A percentile compares a stretch with the other conserved stretches of the same genome.
phyloP scores from a whole-genome alignment of 30 jellyfish, hydroid and myxozoan genomes.

The Sanderia malayensis region DNA sequence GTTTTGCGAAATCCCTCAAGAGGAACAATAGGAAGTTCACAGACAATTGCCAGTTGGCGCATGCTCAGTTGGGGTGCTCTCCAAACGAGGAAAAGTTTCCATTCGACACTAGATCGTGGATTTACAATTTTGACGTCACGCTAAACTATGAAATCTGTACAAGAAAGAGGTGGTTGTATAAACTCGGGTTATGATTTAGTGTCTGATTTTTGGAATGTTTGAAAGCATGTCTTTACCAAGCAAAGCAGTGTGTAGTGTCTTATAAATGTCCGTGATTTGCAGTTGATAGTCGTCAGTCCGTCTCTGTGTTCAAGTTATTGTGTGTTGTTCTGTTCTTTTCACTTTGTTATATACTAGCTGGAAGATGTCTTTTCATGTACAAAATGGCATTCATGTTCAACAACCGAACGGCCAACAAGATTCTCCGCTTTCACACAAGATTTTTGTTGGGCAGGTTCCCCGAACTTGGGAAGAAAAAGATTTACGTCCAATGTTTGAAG shows the following conservation, averaged over 20 bases:
- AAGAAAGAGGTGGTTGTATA: too few relatives aligned
- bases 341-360: neutral
- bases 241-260: too few relatives aligned
- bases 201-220: neutral
- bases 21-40: too few relatives aligned
- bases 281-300: neutral
- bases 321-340: neutral
- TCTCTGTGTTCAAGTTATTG: neutral
- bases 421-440: conserved; percentile 57
- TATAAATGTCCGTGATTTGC: neutral
- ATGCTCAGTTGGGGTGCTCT: too few relatives aligned
- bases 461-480: conserved; percentile 81
- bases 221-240: neutral
- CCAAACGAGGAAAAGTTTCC: too few relatives aligned
- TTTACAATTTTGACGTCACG: too few relatives aligned
- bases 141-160: too few relatives aligned
- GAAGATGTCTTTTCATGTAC: conserved; percentile 51
- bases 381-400: conserved; percentile 36
- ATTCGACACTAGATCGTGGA: too few relatives aligned
- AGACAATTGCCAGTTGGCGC: too few relatives aligned
- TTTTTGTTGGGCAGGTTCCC: conserved; percentile 88
- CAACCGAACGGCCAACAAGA: conserved; percentile 6
- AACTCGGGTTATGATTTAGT: too few relatives aligned
- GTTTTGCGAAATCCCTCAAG: too few relatives aligned
- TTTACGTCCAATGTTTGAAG: conserved; percentile 66